phyloP scores from a whole-genome alignment of 2,113 vertebrate species.

The Cnemophilus loriae region DNA sequence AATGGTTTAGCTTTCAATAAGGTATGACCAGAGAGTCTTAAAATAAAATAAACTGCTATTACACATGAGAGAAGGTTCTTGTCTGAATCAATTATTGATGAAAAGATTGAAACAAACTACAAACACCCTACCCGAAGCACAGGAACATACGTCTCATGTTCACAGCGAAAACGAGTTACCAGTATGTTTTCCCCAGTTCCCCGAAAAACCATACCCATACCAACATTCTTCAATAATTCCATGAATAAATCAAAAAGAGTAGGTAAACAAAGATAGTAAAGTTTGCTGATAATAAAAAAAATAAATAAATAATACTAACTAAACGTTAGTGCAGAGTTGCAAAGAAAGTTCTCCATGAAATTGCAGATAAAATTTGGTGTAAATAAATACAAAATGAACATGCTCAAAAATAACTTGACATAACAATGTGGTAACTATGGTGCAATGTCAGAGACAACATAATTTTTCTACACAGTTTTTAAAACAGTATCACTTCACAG shows the following conservation, averaged over 20 bases:
- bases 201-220: not conserved
- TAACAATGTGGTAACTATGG: not conserved
- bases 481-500: not conserved
- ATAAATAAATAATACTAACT: not conserved
- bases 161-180: not conserved
- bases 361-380: not conserved
- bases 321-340: not conserved
- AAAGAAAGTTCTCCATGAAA: not conserved
- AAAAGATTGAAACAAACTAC: not conserved
- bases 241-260: not conserved
- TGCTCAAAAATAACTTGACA: not conserved
- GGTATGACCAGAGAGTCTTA: not conserved
- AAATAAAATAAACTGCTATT: not conserved
- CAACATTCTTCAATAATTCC: not conserved
- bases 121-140: not conserved
- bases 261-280: not conserved
- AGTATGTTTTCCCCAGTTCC: not conserved
- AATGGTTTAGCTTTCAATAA: not conserved
- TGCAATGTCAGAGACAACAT: not conserved
- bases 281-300: not conserved
- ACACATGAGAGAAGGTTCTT: not conserved
- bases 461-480: not conserved
- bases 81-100: not conserved
- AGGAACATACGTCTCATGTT: rapidly evolving
- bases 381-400: not conserved